Percentiles rank a stretch among this genome's conserved stretches.
phyloP scores from a whole-genome alignment of 2,113 vertebrate genomes.

The Lanius collurio region DNA sequence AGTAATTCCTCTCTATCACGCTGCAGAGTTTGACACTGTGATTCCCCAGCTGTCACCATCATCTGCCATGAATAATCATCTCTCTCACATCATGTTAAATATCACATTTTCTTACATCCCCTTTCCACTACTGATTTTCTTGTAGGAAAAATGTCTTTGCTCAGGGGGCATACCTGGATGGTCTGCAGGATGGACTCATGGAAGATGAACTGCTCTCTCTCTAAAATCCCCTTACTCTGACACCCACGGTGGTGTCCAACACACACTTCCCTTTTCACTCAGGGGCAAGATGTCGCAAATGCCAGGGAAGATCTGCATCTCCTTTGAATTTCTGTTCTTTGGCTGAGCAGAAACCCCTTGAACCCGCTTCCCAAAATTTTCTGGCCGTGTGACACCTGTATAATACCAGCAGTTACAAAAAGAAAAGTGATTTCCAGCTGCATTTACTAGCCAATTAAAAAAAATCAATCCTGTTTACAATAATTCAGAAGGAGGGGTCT shows the following conservation, averaged over 20 bases:
- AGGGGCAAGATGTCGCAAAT: background rate
- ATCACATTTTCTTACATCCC: background rate
- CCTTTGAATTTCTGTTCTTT: background rate
- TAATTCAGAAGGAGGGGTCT: background rate
- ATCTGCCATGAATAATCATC: background rate
- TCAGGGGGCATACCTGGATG: background rate
- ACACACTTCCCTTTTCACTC: background rate
- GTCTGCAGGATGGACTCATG: background rate
- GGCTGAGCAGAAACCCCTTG: background rate
- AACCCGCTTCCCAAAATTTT: background rate
- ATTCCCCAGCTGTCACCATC: background rate
- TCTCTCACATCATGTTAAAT: background rate
- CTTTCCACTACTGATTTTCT: background rate
- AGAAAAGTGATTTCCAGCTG: background rate
- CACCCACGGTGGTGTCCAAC: accelerated
- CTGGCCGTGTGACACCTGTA: background rate
- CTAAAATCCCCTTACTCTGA: background rate
- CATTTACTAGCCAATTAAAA: background rate
- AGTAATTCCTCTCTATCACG: background rate
- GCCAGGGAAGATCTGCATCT: background rate
- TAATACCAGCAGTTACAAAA: background rate
- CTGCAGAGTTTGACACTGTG: background rate
- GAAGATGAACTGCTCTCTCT: background rate
- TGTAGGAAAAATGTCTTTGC: background rate
- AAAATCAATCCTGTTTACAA: background rate